Base-by-base conservation (phyloP, 2,113 vertebrate genomes). In the Lophochroa leadbeateri region DNA sequence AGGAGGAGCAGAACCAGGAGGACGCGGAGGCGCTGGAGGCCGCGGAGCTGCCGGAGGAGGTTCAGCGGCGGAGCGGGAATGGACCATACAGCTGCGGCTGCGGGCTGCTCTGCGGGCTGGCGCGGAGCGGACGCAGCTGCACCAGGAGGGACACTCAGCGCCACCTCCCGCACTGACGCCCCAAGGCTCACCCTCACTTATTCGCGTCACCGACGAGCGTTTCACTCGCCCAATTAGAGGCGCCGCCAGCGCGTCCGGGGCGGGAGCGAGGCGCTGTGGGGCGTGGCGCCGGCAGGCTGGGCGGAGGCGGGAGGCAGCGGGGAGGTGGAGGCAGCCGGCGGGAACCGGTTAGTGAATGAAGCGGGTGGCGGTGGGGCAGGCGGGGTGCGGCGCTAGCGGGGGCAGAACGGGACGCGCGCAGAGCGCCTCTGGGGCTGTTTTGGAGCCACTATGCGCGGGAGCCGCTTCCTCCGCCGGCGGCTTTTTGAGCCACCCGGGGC, bases 281-380 rank as follows among this genome's bases (percentile, higher is more conserved):
- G 61, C 13, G 82, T 55, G 55, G 52, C 57, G 43, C 46, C 5
- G 7, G 20, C 39, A 8, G 33, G 86, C 95, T 67, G 67, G 63
- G 58, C 28, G 86, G 70, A 5, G 82, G 74, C 10, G 68, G 28
- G 50, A 4, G 43, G 21, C 47, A 70, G 79, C 97, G 37, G 37
- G 86, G 70, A 5, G 82, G 74, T 9, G 68, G 28, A 4, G 43
- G 21, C 47, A 70, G 79, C 97, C 95, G 97, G 98, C 64, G 94
- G 21, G 93, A 98, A 97, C 97, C 97, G 98, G 98, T 96, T 97
- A 44, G 84, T 95, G 97, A 93, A 94, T 96, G 95, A 10, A 9
- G 74, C 49, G 29, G 10, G 71, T 24, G 39, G 65, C 2, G 60
- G 57, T 16, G 39, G 55, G 24, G 57, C 33, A 37, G 37, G 37